Percentiles rank a stretch among this genome's conserved stretches.
phyloP scores from a whole-genome alignment of 2,797 vertebrate genomes.

The Cyclura pinguis region DNA sequence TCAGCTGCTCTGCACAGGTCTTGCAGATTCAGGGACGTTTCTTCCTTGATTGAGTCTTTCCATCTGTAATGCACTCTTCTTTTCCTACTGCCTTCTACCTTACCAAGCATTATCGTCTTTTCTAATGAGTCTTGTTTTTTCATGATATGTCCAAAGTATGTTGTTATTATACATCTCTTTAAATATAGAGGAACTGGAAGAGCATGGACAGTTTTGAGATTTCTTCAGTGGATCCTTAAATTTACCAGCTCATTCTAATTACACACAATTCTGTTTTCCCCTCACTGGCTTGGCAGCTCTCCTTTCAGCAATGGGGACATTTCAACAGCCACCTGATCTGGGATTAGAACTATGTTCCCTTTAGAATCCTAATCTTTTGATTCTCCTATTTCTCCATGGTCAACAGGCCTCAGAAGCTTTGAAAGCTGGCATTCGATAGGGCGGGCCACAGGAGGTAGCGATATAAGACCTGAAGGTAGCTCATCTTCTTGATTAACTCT shows the following conservation, averaged over 20 bases:
- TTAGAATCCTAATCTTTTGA: not conserved
- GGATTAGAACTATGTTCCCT: too few species aligned
- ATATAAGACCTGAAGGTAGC: not conserved
- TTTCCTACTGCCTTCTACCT: too few species aligned
- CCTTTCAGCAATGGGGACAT: not conserved
- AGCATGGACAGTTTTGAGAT: not conserved
- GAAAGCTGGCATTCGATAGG: not conserved
- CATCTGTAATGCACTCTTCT: too few species aligned
- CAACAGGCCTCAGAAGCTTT: not conserved
- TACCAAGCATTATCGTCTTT: too few species aligned
- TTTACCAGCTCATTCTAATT: not conserved
- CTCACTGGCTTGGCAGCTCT: not conserved
- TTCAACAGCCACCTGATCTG: too few species aligned
- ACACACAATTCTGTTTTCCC: not conserved
- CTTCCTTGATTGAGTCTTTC: too few species aligned
- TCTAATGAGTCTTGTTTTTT: too few species aligned
- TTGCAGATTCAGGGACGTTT: too few species aligned
- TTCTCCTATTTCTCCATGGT: not conserved
- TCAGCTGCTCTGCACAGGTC: too few species aligned
- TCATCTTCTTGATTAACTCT: not conserved
- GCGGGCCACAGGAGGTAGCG: too few species aligned
- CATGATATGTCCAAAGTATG: too few species aligned
- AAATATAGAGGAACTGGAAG: not conserved
- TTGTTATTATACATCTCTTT: not conserved
- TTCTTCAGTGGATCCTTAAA: not conserved